phyloP scores from a whole-genome alignment of 1,140 invertebrate genomes.

The Drosophila simulans region DNA sequence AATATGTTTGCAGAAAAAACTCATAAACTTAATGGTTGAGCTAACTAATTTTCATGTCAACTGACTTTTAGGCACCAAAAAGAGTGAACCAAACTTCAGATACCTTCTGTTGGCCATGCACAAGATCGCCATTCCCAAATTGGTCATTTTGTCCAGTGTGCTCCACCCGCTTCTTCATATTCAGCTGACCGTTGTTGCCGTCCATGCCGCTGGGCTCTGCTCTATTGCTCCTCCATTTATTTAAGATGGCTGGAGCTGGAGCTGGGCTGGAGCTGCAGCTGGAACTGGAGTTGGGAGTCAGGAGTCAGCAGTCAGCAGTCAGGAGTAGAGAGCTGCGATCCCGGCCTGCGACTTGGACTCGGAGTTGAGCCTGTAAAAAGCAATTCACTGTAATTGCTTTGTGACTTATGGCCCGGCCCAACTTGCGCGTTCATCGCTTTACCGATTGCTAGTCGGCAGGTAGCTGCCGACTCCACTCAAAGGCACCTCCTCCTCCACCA shows the following conservation, averaged over 20 bases:
- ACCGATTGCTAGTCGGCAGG: slow-evolving; percentile 60
- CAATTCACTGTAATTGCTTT: slow-evolving; percentile 84
- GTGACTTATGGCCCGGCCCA: slow-evolving; percentile 82
- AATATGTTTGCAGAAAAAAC: no score
- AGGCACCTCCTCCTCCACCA: slow-evolving; percentile 18
- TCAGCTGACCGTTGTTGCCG: slow-evolving; percentile 38
- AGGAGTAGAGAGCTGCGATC: slow-evolving; percentile 4
- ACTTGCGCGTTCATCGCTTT: slow-evolving; percentile 64
- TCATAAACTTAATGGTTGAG: background rate
- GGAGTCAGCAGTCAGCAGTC: slow-evolving; percentile 4
- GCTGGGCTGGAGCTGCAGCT: slow-evolving; percentile 13
- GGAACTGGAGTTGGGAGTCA: slow-evolving; percentile 3
- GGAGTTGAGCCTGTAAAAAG: slow-evolving; percentile 61
- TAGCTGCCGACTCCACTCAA: slow-evolving; percentile 50
- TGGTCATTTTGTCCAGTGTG: background rate
- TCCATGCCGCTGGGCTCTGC: slow-evolving; percentile 66
- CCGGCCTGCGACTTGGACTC: slow-evolving; percentile 6
- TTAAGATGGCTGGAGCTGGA: slow-evolving; percentile 40
- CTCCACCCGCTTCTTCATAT: slow-evolving; percentile 18
- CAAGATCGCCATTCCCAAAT: background rate
- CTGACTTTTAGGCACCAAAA: no score
- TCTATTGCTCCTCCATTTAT: slow-evolving; percentile 67
- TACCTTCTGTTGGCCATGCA: background rate
- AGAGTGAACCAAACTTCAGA: no score
- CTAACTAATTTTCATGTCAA: no score